Evolutionary conservation across 2,113 vertebrate species (phyloP), one percentile per base, ranked within the genome.

Genomic region (Copsychus sechellarum): DNA sequence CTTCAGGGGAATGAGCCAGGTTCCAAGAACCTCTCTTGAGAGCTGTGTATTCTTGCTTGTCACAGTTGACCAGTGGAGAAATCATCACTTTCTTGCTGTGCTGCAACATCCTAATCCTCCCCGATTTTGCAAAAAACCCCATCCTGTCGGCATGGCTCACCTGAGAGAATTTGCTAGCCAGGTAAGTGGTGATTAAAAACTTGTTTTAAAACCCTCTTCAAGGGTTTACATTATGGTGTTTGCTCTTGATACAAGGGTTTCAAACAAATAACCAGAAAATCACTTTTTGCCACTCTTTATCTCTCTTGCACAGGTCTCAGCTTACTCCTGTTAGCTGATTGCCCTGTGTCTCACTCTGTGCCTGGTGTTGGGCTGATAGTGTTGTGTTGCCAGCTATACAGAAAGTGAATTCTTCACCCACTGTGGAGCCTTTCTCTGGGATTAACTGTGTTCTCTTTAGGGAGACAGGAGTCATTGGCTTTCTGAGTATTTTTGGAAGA

Each of bases 141-240:
- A 28, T 61, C 67, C 78, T 51, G 24, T 48, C 81, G 95, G 72
- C 94, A 98, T 98, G 98, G 98, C 98, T 94, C 98, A 98, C 67
- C 91, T 98, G 66, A 65, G 97, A 89, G 98, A 98, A 40, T 97
- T 98, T 86, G 98, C 97, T 83, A 97, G 88, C 78, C 98, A 98
- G 97, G 98, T 98, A 91, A 97, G 97, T 29, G 61, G 40, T 5
- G 5, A 33, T 81, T 64, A 58, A 78, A 72, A 33, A 2, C 12
- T 12, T 65, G 9, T 42, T 74, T 88, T 43, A 47, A 88, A 82
- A 38, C 50, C 31, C 13, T 25, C 70, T 67, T 47, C 13, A 14
- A 47, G 31, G 86, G 8, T 58, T 87, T 64, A 17, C 11, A 1
- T 67, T 12, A 19, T 6, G 20, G 5, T n/a, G 43, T 70, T 73